Evolutionary conservation across 1,140 invertebrate species (phyloP), one percentile per base, ranked within the genome.

Genomic region (Parasteatoda tepidariorum): DNA sequence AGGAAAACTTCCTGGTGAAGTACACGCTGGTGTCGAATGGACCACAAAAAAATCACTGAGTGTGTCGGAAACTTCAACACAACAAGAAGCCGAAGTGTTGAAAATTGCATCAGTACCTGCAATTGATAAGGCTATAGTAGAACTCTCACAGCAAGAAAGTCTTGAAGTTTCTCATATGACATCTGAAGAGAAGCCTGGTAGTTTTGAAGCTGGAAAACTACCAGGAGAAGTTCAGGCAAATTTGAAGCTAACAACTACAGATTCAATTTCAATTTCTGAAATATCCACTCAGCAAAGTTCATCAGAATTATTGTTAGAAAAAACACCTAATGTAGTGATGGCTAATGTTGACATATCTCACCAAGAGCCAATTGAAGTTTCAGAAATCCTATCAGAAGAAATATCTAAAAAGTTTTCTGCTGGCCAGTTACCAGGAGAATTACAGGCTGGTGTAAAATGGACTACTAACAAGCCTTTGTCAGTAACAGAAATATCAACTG

Each of bases 231-330:
- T 85, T 48, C 82, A 83, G 30, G 85, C 85, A 22, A 59, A 57
- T n/a, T 38, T 83, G 18, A 84, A 79, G 55, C 59, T 76, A 24
- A 75, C 84, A 11, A 70, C 78, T 6, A 70, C 41, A 26, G 84
- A 86, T 34, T 79, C 84, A 30, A 57, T 85, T 48, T 64, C 79
- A 24, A 55, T 86, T 34, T 84, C 82, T 3, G 85, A 86, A 81
- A 62, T 86, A 28, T 54, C 68, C 13, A 24, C 84, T 18, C 66
- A 85, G 33, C 54, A 79, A 33, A 76, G 70, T 7, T 34, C 85
- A 15, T 62, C 68, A 67, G 67, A 67, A 26, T 73, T 86, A 4
- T 9, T 30, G 18, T 22, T 78, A 6, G 38, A 61, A 3, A 67
- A 85, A 62, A 62, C 30, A 55, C 84, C 85, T 26, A 15, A 31